A percentile compares a stretch with the other conserved stretches of the same genome.
These are phyloP conservation scores for Nerophis ophidion DNA, from an alignment of 2,113 vertebrate species.

Conservation along the genomic window DNA sequence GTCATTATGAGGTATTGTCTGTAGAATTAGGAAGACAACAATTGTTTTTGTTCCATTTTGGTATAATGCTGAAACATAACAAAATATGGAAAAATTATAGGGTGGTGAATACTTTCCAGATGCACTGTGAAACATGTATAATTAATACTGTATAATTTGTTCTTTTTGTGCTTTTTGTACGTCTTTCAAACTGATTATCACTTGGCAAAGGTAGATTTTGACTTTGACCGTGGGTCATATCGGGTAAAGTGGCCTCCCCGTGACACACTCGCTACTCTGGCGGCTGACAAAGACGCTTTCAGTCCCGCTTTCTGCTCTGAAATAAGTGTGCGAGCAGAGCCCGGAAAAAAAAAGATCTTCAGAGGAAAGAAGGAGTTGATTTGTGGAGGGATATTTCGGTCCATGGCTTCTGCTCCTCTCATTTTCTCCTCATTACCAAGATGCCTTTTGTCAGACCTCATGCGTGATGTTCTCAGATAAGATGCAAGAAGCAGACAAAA, in stretches of 20 bases:
- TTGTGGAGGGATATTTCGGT: conserved; percentile 63
- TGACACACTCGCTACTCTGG: conserved; percentile 37
- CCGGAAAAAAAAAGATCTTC: conserved; percentile 48
- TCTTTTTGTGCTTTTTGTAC: conserved; percentile 31
- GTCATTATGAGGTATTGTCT: too few species aligned
- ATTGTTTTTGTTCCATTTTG: too few species aligned
- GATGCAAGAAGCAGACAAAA: conserved; percentile 46
- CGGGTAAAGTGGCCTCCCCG: conserved; percentile 43
- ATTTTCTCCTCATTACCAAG: conserved; percentile 63
- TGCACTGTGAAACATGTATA: too few species aligned
- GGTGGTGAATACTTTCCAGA: too few species aligned
- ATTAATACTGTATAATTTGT: too few species aligned
- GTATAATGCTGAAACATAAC: too few species aligned
- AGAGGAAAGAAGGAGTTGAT: conserved; percentile 19
- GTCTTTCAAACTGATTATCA: conserved; percentile 50
- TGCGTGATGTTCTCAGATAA: conserved; percentile 45
- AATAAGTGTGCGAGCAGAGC: conserved; percentile 28
- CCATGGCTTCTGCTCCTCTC: conserved; percentile 56
- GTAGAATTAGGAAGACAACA: too few species aligned
- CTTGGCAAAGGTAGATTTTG: conserved; percentile 45
- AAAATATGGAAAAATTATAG: too few species aligned
- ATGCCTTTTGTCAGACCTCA: conserved; percentile 53
- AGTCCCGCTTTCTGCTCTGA: conserved; percentile 47
- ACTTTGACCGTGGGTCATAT: conserved; percentile 47
- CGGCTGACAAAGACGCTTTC: conserved; percentile 36